Evolutionary conservation across 2,797 vertebrate genomes (phyloP).

Genomic region (Rallus crepitans): DNA sequence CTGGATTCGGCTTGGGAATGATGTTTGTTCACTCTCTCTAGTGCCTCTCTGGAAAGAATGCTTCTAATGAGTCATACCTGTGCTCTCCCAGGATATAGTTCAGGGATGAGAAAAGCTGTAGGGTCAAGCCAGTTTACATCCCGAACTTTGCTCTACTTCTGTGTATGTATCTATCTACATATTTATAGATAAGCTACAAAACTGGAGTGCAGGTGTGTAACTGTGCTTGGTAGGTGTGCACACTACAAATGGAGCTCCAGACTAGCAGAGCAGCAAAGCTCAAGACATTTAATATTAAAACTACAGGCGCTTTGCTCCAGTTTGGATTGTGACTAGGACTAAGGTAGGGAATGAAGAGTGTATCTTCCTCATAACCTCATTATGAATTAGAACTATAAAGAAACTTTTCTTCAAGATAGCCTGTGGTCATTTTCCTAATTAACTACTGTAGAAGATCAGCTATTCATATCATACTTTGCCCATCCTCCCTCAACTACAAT

Average conservation of each 20-base stretch:
- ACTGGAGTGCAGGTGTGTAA: background rate
- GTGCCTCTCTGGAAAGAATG: background rate
- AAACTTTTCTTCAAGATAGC: background rate
- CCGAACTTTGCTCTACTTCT: background rate
- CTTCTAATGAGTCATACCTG: background rate
- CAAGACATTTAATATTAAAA: background rate
- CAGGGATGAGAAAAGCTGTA: background rate
- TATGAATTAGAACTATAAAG: background rate
- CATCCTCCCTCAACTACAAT: fast-evolving
- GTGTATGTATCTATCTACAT: too few relatives aligned
- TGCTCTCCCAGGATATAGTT: background rate
- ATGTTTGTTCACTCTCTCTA: background rate
- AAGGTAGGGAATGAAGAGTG: background rate
- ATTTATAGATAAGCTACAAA: background rate
- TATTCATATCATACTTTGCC: background rate
- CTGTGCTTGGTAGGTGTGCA: background rate
- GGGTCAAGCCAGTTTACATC: background rate
- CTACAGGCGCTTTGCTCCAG: background rate
- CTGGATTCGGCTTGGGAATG: background rate
- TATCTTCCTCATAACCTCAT: background rate
- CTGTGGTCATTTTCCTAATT: background rate
- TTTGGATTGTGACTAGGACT: background rate
- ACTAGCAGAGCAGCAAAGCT: background rate
- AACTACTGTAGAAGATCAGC: background rate
- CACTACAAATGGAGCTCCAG: background rate